phyloP scores from a whole-genome alignment of 2,888 invertebrate genomes.

The Oscheius sp. region DNA sequence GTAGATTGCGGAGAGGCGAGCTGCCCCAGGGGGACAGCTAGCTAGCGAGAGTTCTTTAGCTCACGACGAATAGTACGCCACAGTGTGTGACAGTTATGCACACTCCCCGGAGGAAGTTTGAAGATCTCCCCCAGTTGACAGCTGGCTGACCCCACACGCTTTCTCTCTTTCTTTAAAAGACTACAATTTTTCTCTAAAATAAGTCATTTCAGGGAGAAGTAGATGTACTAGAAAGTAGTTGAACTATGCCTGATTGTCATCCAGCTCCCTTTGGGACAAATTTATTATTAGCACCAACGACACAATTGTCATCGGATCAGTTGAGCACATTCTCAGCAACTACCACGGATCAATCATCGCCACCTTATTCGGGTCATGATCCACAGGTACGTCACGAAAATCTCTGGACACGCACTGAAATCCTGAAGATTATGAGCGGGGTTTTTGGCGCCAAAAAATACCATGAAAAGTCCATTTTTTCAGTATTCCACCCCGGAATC shows the following conservation, averaged over 20 bases:
- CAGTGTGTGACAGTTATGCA: conserved; percentile 30
- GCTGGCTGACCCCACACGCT: background rate
- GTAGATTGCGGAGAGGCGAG: background rate
- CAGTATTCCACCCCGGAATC: conserved; percentile 38
- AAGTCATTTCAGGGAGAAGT: background rate
- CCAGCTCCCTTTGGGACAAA: conserved; percentile 23
- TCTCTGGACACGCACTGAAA: background rate
- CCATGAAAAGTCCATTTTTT: too few relatives aligned
- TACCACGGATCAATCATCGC: conserved; percentile 35
- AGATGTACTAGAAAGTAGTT: conserved; percentile 24
- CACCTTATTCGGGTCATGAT: conserved; percentile 34
- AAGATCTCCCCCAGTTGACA: conserved; percentile 4
- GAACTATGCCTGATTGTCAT: conserved; percentile 18
- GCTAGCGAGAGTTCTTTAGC: conserved; percentile 9
- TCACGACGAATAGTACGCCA: conserved; percentile 27
- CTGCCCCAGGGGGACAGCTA: background rate
- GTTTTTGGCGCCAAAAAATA: too few relatives aligned
- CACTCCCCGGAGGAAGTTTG: conserved; percentile 13
- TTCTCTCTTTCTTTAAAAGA: background rate
- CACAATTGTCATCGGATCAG: conserved; percentile 28
- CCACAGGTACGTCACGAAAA: conserved; percentile 33
- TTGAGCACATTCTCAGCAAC: conserved; percentile 34
- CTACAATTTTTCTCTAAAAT: background rate
- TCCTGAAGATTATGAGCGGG: background rate
- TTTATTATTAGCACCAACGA: conserved; percentile 23